Evolutionary conservation across 23 tunicate genomes (phyloP).

Genomic region (Ascidia mentula): DNA sequence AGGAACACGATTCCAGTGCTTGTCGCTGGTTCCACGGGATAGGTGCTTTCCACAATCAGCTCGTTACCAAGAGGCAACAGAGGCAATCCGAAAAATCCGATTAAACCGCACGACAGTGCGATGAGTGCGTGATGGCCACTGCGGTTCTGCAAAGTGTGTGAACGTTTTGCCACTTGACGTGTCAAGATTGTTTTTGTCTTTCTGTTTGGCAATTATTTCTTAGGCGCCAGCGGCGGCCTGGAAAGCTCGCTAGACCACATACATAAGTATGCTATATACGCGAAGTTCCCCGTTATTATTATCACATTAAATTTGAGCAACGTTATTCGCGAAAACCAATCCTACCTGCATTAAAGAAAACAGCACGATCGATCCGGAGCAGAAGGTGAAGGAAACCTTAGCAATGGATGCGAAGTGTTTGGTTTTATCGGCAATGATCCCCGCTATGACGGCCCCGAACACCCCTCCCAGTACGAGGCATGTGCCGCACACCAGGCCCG

Average conservation of each 20-base stretch:
- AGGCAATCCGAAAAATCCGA: constrained; percentile 70
- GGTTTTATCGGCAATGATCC: constrained; percentile 33
- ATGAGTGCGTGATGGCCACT: constrained; percentile 23
- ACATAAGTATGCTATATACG: no score
- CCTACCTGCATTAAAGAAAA: constrained; percentile 36
- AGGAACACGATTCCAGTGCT: constrained; percentile 60
- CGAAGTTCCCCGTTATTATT: no score
- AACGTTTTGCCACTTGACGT: no score
- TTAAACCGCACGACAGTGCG: constrained; percentile 31
- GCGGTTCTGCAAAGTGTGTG: constrained; percentile 39
- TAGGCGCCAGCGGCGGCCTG: no score
- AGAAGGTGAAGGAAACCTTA: constrained; percentile 13
- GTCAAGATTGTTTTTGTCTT: no score
- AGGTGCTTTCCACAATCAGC: constrained; percentile 64
- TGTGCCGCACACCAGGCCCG: constrained; percentile 58
- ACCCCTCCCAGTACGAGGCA: constrained; percentile 51
- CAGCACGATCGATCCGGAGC: background rate
- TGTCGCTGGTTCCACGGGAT: constrained; percentile 62
- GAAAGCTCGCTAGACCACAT: no score
- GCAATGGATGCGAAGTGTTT: constrained; percentile 22
- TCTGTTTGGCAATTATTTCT: no score
- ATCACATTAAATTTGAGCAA: no score
- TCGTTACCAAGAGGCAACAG: constrained; percentile 67
- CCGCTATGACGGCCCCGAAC: constrained; percentile 46
- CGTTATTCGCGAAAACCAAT: no score